These are phyloP conservation scores for Sinotaia quadrata DNA, from an alignment of 2,888 invertebrate genomes.

Conservation along the genomic window DNA sequence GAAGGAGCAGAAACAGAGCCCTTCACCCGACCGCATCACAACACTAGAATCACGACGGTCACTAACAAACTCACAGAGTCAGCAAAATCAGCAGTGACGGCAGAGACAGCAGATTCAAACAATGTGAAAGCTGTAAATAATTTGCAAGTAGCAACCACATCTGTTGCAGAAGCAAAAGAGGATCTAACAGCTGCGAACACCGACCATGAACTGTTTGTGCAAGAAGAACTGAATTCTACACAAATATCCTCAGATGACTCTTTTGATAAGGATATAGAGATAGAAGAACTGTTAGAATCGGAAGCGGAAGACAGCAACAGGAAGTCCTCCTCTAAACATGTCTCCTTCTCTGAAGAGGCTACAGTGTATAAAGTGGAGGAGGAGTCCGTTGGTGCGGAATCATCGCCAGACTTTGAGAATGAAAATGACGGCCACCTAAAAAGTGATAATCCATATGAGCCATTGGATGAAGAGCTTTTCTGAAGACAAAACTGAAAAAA, in stretches of 20 bases:
- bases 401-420: slow-evolving; percentile 1
- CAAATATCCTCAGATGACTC: too few relatives aligned
- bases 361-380: slow-evolving; percentile 32
- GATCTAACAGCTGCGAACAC: too few relatives aligned
- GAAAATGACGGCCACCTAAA: slow-evolving; percentile 10
- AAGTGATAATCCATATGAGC: slow-evolving; percentile 22
- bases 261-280: not conserved
- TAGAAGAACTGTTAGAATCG: slow-evolving; percentile 7
- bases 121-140: too few relatives aligned
- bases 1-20: slow-evolving; percentile 17
- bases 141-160: too few relatives aligned
- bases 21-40: slow-evolving; percentile 4
- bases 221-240: too few relatives aligned
- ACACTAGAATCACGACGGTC: slow-evolving; percentile 13
- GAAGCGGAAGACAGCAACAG: not conserved
- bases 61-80: slow-evolving; percentile 7
- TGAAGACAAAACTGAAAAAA: too few relatives aligned
- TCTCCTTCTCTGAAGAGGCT: slow-evolving; percentile 21
- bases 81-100: slow-evolving; percentile 10
- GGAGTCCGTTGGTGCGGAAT: slow-evolving; percentile 22
- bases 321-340: slow-evolving; percentile 6
- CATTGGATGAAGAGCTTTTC: slow-evolving; percentile 9
- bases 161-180: too few relatives aligned
- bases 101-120: too few relatives aligned
- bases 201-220: too few relatives aligned